Evolutionary conservation across 2,888 invertebrate species (phyloP).

Genomic region (Volucella inflata): DNA sequence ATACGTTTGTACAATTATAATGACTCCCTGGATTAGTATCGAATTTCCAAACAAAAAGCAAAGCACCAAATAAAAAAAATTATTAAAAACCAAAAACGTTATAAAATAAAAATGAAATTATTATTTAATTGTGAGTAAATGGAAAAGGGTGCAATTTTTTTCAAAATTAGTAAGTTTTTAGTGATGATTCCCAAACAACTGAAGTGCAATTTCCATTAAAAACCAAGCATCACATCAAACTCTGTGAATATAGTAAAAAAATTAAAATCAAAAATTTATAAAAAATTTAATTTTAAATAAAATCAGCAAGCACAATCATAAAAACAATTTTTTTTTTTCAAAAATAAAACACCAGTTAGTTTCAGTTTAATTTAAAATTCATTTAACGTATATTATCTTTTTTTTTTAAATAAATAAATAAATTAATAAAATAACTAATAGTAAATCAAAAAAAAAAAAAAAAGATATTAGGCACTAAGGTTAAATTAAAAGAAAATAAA

Average conservation of each 20-base stretch:
- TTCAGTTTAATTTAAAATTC: constrained; percentile 45
- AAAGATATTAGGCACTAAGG: constrained; percentile 61
- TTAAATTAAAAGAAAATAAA: constrained; percentile 20
- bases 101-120: no score
- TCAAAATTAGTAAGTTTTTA: no score
- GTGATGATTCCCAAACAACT: not conserved
- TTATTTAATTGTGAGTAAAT: no score
- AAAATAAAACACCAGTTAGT: constrained; percentile 47
- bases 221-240: constrained; percentile 38
- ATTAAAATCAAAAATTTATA: constrained; percentile 26
- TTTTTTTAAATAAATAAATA: constrained; percentile 76
- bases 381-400: constrained; percentile 64
- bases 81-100: no score
- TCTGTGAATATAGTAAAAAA: constrained; percentile 62
- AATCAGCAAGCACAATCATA: not conserved
- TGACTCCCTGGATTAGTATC: no score
- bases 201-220: constrained; percentile 23
- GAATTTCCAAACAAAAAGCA: no score
- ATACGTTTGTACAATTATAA: no score
- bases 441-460: no score
- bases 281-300: constrained; percentile 11
- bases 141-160: no score
- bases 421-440: constrained; percentile 77
- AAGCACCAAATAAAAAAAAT: no score
- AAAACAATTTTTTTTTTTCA: constrained; percentile 21